Conservation (phyloP, 2,888 invertebrate genomes). For the Ormyrus nitidulus region DNA sequence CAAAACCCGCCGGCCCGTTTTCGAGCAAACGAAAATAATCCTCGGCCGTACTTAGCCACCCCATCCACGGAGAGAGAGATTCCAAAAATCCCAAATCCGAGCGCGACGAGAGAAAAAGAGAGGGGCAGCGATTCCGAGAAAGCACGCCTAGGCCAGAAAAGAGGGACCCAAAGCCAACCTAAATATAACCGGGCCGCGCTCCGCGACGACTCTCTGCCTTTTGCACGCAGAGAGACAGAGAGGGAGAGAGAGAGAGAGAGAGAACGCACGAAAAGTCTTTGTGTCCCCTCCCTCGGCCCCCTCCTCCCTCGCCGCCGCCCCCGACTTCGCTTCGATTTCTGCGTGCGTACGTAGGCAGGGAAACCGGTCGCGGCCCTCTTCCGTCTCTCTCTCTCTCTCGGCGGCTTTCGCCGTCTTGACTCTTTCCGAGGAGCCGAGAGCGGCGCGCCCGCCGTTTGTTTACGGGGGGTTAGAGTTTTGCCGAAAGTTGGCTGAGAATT, state of each 20-base stretch:
- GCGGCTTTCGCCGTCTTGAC: background rate
- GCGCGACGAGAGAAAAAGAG: slow-evolving; percentile 1
- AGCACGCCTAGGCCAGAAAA: slow-evolving; percentile 30
- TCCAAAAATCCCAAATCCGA: slow-evolving; percentile 30
- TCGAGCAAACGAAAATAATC: too few relatives aligned
- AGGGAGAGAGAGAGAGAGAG: background rate
- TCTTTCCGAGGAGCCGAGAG: slow-evolving; percentile 24
- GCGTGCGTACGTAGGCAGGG: slow-evolving; percentile 26
- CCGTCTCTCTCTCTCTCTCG: background rate
- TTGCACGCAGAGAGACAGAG: background rate
- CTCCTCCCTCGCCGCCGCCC: slow-evolving; percentile 12
- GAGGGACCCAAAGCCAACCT: slow-evolving; percentile 53
- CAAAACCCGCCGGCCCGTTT: too few relatives aligned
- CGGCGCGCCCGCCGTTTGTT: background rate
- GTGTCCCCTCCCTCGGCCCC: slow-evolving; percentile 25
- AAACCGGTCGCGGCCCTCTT: slow-evolving; percentile 46
- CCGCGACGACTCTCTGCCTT: background rate
- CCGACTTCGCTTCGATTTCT: slow-evolving; percentile 40
- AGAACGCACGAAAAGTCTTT: slow-evolving; percentile 45
- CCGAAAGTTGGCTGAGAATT: too few relatives aligned
- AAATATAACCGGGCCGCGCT: slow-evolving; percentile 52
- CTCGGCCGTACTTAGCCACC: background rate
- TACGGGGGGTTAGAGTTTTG: background rate
- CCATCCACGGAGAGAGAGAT: background rate
- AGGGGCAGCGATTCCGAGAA: slow-evolving; percentile 35